phyloP scores from a whole-genome alignment of 2,113 vertebrate species.

The Butastur rufipennis region DNA sequence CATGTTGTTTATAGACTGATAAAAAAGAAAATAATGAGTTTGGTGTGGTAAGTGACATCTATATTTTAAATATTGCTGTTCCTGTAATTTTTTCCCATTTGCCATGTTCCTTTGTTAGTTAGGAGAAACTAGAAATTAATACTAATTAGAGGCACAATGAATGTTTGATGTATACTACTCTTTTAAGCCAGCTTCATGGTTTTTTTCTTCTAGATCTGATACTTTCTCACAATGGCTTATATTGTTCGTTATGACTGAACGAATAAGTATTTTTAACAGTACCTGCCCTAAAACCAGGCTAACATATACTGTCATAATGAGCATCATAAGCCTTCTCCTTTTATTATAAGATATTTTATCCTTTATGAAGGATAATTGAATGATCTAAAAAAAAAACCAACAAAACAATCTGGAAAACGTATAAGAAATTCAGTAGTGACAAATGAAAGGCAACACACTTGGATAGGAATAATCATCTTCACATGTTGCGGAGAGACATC shows the following conservation, averaged over 20 bases:
- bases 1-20: slow-evolving; percentile 47
- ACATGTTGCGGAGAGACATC: no score
- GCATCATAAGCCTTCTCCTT: neutral
- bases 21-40: slow-evolving; percentile 61
- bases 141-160: slow-evolving; percentile 42
- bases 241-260: neutral
- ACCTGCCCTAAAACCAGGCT: neutral
- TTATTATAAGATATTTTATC: neutral
- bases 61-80: slow-evolving; percentile 60
- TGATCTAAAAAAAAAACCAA: no score
- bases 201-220: neutral
- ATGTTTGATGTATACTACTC: neutral
- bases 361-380: neutral
- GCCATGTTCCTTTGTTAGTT: slow-evolving; percentile 28
- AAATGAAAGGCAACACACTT: neutral
- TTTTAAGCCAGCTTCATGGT: neutral
- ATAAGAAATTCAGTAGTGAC: neutral
- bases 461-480: neutral
- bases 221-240: neutral
- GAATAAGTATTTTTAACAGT: neutral
- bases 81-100: slow-evolving; percentile 48
- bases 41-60: slow-evolving; percentile 35
- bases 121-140: slow-evolving; percentile 57
- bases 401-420: neutral
- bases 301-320: neutral